Base-by-base conservation (phyloP, 2,888 invertebrate species). In the Anorthoa munda region DNA sequence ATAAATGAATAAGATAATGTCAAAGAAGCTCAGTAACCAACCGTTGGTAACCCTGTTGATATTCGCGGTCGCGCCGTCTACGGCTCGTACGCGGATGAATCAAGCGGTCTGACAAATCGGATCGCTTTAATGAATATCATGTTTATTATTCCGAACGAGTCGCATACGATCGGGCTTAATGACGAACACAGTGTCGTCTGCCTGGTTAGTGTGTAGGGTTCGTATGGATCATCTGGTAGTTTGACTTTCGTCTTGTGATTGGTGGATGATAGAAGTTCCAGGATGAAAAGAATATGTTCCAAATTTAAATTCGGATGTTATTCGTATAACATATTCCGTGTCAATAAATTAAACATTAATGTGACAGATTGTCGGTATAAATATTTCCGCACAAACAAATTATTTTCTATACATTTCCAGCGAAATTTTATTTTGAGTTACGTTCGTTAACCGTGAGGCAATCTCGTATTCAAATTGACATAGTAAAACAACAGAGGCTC, bases 391-490 rank as follows among this genome's bases (percentile, higher is more conserved):
- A 72, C 55, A 69, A 80, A 75, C 69, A 81, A 66, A 70, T 31
- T 70, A 17, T 76, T 79, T 70, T 68, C 67, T 77, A 70, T 71
- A 75, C 59, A 65, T 69, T 77, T 67, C 48, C 60, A 68, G 67
- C 51, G 39, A 86, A 77, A 85, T 86, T 79, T 83, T 86, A 86
- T 85, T 86, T 86, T 56, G 83, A 79, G 78, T 82, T 73, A 79
- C 80, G 79, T 81, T 85, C 83, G 83, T 85, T 83, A 85, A 83
- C 91, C 88, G 90, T 90, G 91, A 91, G 91, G 91, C 94, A 94
- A 95, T 94, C 93, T 92, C 94, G 95, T 94, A 95, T 95, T 95
- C 95, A 95, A 96, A 96, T 95, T 95, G 95, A 95, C 96, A 95
- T 93, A 94, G 95, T 95, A 94, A 94, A 95, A 96, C 95, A 95